Percentiles rank a stretch among this genome's conserved stretches.
Conservation (phyloP, 1,140 invertebrate species). For the Halesus radiatus region DNA sequence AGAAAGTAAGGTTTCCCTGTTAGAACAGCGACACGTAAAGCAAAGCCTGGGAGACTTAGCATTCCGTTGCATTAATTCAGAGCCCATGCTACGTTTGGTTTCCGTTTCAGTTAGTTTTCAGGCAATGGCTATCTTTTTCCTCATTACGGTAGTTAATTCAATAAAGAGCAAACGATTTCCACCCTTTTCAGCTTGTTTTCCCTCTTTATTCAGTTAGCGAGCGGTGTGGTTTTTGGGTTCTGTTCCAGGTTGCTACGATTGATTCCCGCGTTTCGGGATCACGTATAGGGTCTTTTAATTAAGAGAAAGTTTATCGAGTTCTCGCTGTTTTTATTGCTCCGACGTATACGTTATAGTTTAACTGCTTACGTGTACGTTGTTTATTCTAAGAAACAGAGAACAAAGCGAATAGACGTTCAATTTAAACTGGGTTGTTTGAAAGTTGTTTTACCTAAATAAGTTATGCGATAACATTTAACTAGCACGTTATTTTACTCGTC, state of each 20-base stretch:
- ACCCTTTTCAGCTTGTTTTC: not conserved
- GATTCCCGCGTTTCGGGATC: not conserved
- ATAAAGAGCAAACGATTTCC: slow-evolving; percentile 5
- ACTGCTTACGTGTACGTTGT: too few relatives aligned
- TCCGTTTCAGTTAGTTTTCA: slow-evolving; percentile 15
- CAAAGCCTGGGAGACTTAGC: too few relatives aligned
- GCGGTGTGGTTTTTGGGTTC: not conserved
- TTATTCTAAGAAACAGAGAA: too few relatives aligned
- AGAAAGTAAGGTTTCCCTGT: too few relatives aligned
- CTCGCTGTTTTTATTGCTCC: not conserved
- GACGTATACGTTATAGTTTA: too few relatives aligned
- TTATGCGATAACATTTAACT: too few relatives aligned
- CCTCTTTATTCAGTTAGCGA: slow-evolving; percentile 3
- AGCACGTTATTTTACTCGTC: too few relatives aligned
- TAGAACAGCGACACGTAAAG: too few relatives aligned
- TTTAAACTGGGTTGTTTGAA: too few relatives aligned
- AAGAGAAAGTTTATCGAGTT: not conserved
- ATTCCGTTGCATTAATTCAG: too few relatives aligned
- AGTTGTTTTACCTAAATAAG: too few relatives aligned
- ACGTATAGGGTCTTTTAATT: slow-evolving; percentile 12
- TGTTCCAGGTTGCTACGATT: not conserved
- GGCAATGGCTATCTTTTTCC: slow-evolving; percentile 12
- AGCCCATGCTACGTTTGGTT: slow-evolving; percentile 1
- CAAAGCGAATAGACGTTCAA: too few relatives aligned
- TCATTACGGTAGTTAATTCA: slow-evolving; percentile 17